Percentiles rank a stretch among this genome's conserved stretches.
These are phyloP conservation scores for Ruditapes philippinarum DNA, from an alignment of 1,140 invertebrate genomes.

Conservation along the genomic window DNA sequence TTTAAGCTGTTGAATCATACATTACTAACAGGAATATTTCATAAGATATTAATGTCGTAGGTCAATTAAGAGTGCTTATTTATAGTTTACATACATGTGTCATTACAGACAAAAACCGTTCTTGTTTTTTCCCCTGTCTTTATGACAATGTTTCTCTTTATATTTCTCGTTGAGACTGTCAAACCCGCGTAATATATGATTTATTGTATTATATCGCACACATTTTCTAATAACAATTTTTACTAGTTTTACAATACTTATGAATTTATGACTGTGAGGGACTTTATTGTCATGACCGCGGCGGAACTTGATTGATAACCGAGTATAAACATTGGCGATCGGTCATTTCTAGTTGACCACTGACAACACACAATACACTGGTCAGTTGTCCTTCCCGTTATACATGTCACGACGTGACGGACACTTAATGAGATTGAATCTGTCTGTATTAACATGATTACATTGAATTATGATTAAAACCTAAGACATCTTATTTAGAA, in stretches of 20 bases:
- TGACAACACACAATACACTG: slow-evolving; percentile 16
- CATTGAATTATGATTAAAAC: too few relatives aligned
- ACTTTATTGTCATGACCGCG: neutral
- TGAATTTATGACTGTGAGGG: neutral
- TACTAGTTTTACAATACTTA: neutral
- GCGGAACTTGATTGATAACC: slow-evolving; percentile 17
- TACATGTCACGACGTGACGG: neutral
- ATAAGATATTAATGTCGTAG: too few relatives aligned
- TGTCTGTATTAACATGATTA: too few relatives aligned
- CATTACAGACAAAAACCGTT: neutral
- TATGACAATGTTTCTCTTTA: neutral
- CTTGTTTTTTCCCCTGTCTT: neutral
- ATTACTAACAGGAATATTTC: too few relatives aligned
- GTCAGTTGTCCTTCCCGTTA: neutral
- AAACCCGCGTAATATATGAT: neutral
- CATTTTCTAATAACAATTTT: neutral
- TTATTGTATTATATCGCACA: neutral
- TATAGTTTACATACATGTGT: neutral
- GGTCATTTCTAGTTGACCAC: slow-evolving; percentile 14
- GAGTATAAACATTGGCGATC: slow-evolving; percentile 13
- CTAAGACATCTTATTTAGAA: too few relatives aligned
- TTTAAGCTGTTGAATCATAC: too few relatives aligned
- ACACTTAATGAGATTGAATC: too few relatives aligned
- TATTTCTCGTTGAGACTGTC: neutral
- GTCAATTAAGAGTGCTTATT: too few relatives aligned